Evolutionary conservation across 2,888 invertebrate genomes (phyloP).

Genomic region (Hemithea aestivaria): DNA sequence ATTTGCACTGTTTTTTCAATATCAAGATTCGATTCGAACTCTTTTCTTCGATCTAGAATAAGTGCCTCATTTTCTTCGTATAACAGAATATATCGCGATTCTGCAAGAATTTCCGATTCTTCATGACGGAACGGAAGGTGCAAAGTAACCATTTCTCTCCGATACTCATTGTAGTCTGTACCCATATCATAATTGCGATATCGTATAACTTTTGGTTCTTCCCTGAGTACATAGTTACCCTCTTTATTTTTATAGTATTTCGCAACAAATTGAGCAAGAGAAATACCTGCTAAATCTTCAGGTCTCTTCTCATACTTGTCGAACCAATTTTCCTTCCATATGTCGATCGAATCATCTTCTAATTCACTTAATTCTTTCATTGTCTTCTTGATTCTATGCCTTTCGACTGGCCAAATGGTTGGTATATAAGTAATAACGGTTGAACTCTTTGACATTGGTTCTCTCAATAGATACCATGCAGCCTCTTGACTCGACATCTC

Average conservation of each 20-base stretch:
- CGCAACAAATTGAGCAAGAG: constrained; percentile 46
- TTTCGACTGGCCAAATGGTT: background rate
- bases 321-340: constrained; percentile 40
- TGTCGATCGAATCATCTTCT: constrained; percentile 33
- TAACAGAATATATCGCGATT: constrained; percentile 32
- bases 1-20: constrained; percentile 40
- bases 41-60: constrained; percentile 33
- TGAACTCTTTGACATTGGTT: constrained; percentile 17
- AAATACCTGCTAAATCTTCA: constrained; percentile 32
- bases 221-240: constrained; percentile 18
- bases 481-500: constrained; percentile 36
- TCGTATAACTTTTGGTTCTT: constrained; percentile 34
- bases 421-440: constrained; percentile 10
- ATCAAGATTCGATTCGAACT: constrained; percentile 41
- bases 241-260: constrained; percentile 28
- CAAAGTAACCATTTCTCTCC: constrained; percentile 40
- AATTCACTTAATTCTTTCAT: constrained; percentile 31
- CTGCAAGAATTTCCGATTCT: constrained; percentile 37
- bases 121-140: constrained; percentile 41
- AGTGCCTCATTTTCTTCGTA: constrained; percentile 16
- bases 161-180: constrained; percentile 36
- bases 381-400: constrained; percentile 25
- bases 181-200: constrained; percentile 45
- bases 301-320: constrained; percentile 47
- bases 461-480: background rate